Evolutionary conservation across 2,888 invertebrate species (phyloP).

Genomic region (Phaonia tiefii): DNA sequence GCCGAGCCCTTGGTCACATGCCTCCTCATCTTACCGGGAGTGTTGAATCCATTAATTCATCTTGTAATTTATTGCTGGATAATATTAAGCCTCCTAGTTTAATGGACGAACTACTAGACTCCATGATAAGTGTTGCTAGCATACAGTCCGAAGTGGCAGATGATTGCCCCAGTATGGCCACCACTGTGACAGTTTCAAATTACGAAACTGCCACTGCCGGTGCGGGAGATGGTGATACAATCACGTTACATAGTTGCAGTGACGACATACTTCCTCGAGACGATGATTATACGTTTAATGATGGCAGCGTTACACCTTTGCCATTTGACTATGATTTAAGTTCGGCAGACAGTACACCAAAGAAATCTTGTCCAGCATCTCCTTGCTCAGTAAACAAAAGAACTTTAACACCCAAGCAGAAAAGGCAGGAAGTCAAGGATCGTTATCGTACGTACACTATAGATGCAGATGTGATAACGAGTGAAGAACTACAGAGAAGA

Average conservation of each 20-base stretch:
- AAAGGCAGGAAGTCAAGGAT: constrained; percentile 87
- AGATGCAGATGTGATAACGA: constrained; percentile 81
- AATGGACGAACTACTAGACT: constrained; percentile 88
- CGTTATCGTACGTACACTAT: constrained; percentile 92
- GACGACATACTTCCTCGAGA: constrained; percentile 78
- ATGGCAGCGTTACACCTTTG: constrained; percentile 83
- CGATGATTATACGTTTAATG: constrained; percentile 69
- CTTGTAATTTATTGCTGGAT: constrained; percentile 86
- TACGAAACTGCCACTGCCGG: constrained; percentile 83
- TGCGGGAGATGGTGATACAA: constrained; percentile 82
- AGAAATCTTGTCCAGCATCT: constrained; percentile 81
- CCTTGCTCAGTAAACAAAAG: constrained; percentile 72
- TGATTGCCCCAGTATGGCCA: constrained; percentile 81
- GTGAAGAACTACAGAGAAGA: constrained; percentile 73
- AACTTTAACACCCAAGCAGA: constrained; percentile 88
- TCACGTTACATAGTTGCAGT: constrained; percentile 83
- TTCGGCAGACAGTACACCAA: constrained; percentile 89
- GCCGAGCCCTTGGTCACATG: constrained; percentile 84
- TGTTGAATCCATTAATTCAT: constrained; percentile 84
- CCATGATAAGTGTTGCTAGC: constrained; percentile 92
- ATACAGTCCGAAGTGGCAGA: constrained; percentile 90
- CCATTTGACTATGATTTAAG: constrained; percentile 88
- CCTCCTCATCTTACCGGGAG: constrained; percentile 81
- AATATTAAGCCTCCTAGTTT: constrained; percentile 91
- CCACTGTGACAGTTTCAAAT: constrained; percentile 79